Base-by-base conservation (phyloP, 2,888 invertebrate genomes). In the Pristionchus entomophagus region DNA sequence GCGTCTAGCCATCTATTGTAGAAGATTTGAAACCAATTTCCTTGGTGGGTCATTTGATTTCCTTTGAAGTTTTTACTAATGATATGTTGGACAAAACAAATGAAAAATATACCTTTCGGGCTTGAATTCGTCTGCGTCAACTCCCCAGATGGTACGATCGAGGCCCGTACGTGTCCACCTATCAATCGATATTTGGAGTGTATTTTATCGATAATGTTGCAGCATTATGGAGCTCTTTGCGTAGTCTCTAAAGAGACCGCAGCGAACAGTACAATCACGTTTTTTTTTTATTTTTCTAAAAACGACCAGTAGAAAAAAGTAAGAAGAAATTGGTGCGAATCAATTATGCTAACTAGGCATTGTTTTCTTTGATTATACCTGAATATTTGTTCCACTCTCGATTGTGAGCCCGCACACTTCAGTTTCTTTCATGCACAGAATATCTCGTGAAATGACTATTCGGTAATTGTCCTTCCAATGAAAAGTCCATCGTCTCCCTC, bases 341-440 rank as follows among this genome's bases (percentile, higher is more conserved):
- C n/a, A n/a, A n/a, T n/a, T n/a, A n/a, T n/a, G n/a, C n/a, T n/a
- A n/a, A n/a, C n/a, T n/a, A 12, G 10, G 10, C 10, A 26, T 59
- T 22, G 26, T 59, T 8, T 14, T 6, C 8, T 3, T 35, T 29
- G 32, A 65, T 35, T 29, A 32, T 6, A 78, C 78, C 29, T 82
- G 82, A 22, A 93, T 87, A 35, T 73, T 49, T 6, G 88, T 89
- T n/a, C 92, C 92, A 51, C 90, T 86, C 45, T 92, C 90, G 41
- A 92, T 62, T 3, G 32, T 22, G 19, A 84, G 1, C 5, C 69
- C 84, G 22, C 84, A 62, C 69, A 84, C 65, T 29, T 69, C 65
- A 22, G 84, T 84, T 2, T 65, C 53, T 22, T 29, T 49, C 84
- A 84, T 84, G 49, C 84, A 84, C 49, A 14, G 29, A n/a, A n/a